A percentile compares a stretch with the other conserved stretches of the same genome.
These are phyloP conservation scores for Nemotelus nigrinus DNA, from an alignment of 2,888 invertebrate species.

Conservation along the genomic window DNA sequence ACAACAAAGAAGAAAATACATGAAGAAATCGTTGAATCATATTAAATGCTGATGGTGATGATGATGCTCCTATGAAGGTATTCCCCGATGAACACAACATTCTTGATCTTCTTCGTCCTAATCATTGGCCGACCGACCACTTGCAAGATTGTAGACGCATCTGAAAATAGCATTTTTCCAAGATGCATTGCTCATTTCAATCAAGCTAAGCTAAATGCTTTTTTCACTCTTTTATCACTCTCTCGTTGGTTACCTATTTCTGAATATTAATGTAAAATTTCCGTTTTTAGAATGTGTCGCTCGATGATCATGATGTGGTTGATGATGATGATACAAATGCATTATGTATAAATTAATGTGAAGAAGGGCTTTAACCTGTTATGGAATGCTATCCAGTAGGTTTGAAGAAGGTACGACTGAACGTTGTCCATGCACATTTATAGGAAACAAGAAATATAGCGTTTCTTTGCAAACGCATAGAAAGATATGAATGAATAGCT, in stretches of 20 bases:
- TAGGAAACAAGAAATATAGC: no score
- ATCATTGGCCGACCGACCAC: not conserved
- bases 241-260: not conserved
- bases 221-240: not conserved
- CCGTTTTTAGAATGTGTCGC: slow-evolving; percentile 11
- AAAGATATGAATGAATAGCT: no score
- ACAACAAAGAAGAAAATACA: no score
- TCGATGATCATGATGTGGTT: no score
- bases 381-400: not conserved
- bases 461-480: no score
- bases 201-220: not conserved
- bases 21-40: slow-evolving; percentile 22
- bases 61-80: slow-evolving; percentile 12
- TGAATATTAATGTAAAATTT: slow-evolving; percentile 26
- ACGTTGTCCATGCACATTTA: no score
- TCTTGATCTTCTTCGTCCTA: not conserved
- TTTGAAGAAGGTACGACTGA: not conserved
- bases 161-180: not conserved
- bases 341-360: slow-evolving; percentile 18
- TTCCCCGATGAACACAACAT: slow-evolving; percentile 14
- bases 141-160: not conserved
- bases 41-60: not conserved
- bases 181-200: not conserved
- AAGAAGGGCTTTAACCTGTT: slow-evolving; percentile 32
- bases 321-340: not conserved